Base-by-base conservation (phyloP, 2,888 invertebrate species). In the Drosophila incognita region DNA sequence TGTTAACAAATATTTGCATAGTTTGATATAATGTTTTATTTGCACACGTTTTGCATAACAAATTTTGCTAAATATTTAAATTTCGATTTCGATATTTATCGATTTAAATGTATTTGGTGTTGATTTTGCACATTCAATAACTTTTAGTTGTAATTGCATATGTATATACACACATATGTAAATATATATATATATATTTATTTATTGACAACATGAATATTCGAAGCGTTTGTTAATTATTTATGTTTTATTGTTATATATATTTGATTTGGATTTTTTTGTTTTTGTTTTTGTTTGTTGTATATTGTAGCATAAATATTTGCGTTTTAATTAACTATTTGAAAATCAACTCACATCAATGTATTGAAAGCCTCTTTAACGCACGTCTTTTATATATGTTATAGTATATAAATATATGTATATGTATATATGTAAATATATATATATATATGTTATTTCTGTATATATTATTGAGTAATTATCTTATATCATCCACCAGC, bases 311-410 rank as follows among this genome's bases (percentile, higher is more conserved):
- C 74, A 72, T 79, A 60, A 70, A 65, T 76, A 71, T 72, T 70
- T 63, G 65, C 40, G 46, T 38, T 66, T 74, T 62, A 69, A 62
- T 73, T 71, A 76, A 73, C 69, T 70, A 58, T 69, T 80, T 74
- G 76, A 64, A 59, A 72, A 61, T 81, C 72, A 74, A 75, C 70
- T 84, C 76, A 83, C 82, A 76, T 84, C 74, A 67, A 78, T 69
- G 56, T 74, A 58, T 53, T 87, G 86, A 85, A 88, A 88, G 86
- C 86, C 86, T 87, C 84, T 84, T 83, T 83, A 74, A 76, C 68
- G 71, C 74, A 54, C 68, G 76, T 81, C 70, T 84, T 82, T 83
- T 57, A 24, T 66, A 46, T 65, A 29, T 58, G 15, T 63, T 74
- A 33, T 56, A 24, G 53, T 24, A 21, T 46, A 49, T 53, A 52